Evolutionary conservation across 2,113 vertebrate genomes (phyloP).

Genomic region (Gavialis gangeticus): DNA sequence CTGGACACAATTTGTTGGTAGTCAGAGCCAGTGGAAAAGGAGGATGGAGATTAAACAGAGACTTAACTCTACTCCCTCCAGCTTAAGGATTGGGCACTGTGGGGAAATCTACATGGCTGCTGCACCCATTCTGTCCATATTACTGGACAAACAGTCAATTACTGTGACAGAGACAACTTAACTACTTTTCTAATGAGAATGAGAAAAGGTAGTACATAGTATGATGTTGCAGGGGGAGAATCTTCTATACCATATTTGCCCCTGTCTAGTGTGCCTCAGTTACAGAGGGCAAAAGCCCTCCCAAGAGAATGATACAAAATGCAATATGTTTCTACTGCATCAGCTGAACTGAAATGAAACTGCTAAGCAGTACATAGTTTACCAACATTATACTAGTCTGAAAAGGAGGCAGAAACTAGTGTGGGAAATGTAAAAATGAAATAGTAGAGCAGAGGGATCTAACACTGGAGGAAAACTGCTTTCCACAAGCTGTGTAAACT

Average conservation of each 20-base stretch:
- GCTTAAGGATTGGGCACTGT: neutral
- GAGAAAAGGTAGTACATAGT: neutral
- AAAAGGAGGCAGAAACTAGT: conserved; percentile 10
- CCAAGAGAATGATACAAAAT: neutral
- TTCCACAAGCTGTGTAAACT: conserved; percentile 74
- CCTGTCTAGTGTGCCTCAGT: neutral
- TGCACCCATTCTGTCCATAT: neutral
- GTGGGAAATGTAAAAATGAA: conserved; percentile 48
- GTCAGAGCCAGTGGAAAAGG: conserved; percentile 36
- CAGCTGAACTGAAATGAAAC: neutral
- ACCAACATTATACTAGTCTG: neutral
- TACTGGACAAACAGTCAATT: neutral
- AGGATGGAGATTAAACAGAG: conserved; percentile 11
- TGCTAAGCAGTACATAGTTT: neutral
- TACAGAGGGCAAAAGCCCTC: neutral
- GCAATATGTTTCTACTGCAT: neutral
- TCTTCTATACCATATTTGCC: neutral
- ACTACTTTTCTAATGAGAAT: neutral
- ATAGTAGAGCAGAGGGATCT: conserved; percentile 58
- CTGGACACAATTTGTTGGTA: conserved; percentile 44
- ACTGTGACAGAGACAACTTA: neutral
- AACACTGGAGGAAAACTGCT: conserved; percentile 69
- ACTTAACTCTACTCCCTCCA: conserved; percentile 7
- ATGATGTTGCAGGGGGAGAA: neutral
- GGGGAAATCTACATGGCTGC: neutral